phyloP scores from a whole-genome alignment of 2,888 invertebrate genomes.

The Dorcus hopei region DNA sequence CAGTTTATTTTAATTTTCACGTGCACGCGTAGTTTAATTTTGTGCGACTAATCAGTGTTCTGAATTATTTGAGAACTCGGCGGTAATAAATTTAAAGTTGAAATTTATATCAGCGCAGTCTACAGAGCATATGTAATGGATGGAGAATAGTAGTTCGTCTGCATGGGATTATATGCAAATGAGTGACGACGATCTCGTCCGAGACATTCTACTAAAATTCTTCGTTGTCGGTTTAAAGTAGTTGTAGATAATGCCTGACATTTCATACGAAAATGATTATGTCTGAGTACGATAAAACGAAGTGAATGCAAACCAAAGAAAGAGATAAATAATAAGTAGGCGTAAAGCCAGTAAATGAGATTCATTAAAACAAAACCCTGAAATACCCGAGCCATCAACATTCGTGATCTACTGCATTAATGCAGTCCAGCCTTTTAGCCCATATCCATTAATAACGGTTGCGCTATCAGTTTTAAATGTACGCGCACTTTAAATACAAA shows the following conservation, averaged over 20 bases:
- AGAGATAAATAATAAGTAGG: constrained; percentile 28
- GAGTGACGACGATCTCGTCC: too few species aligned
- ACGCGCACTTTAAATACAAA: constrained; percentile 41
- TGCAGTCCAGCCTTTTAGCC: constrained; percentile 32
- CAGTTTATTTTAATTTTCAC: too few species aligned
- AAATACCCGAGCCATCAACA: constrained; percentile 38
- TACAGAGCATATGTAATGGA: too few species aligned
- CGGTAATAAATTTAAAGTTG: too few species aligned
- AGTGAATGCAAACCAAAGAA: constrained; percentile 24
- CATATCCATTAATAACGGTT: constrained; percentile 40
- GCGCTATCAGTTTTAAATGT: constrained; percentile 40
- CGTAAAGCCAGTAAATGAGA: constrained; percentile 37
- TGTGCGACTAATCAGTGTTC: too few species aligned
- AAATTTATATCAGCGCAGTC: too few species aligned
- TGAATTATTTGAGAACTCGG: too few species aligned
- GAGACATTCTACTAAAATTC: neutral
- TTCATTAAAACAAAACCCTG: constrained; percentile 40
- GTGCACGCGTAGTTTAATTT: too few species aligned
- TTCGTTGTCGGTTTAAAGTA: constrained; percentile 17
- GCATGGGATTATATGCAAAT: too few species aligned
- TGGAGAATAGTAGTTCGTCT: too few species aligned
- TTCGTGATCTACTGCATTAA: constrained; percentile 38
- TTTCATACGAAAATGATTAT: constrained; percentile 26
- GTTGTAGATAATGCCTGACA: constrained; percentile 16
- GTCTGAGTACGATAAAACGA: constrained; percentile 26